Base-by-base conservation (phyloP, 1,140 invertebrate species). In the Ceratosolen solmsi region DNA sequence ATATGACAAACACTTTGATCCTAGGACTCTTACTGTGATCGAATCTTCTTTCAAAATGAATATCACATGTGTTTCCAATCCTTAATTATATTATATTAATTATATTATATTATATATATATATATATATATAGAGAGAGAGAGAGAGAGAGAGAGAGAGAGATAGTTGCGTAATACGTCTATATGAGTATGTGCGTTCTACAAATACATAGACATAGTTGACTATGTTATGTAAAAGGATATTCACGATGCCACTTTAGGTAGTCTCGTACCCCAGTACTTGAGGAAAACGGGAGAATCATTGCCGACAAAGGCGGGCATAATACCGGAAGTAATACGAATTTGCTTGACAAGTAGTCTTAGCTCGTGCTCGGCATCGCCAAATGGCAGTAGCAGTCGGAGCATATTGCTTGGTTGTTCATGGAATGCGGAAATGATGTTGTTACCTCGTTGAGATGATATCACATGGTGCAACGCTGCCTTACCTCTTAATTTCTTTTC, bases 291-390 rank as follows among this genome's bases (percentile, higher is more conserved):
- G 70, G 54, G 80, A 88, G 86, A 87, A 86, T 87, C 85, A 88
- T 89, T 87, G 80, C 86, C 83, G 84, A 83, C 82, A 82, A 86
- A 84, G 85, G 78, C 78, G 82, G 80, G 75, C 80, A 86, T 87
- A 88, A 89, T 87, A 82, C 83, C 84, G 79, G 82, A 86, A 88
- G 86, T 87, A 87, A 87, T 87, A 86, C 82, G 85, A 89, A 89
- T 89, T 89, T 88, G 88, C 87, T 89, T 89, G 89, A 89, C 88
- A 89, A 89, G 89, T 89, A 88, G 86, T 87, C 84, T 85, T 83
- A 85, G 85, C 82, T 87, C 86, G 86, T 84, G 84, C 51, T 78
- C 77, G 74, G 88, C 86, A 89, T 90, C 49, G 7, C 9, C 25
- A 65, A 63, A 27, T 73, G 22, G 46, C 30, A 49, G 25, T 20